Evolutionary conservation across 2,113 vertebrate species (phyloP), one percentile per base, ranked within the genome.

Genomic region (Ameiurus melas): DNA sequence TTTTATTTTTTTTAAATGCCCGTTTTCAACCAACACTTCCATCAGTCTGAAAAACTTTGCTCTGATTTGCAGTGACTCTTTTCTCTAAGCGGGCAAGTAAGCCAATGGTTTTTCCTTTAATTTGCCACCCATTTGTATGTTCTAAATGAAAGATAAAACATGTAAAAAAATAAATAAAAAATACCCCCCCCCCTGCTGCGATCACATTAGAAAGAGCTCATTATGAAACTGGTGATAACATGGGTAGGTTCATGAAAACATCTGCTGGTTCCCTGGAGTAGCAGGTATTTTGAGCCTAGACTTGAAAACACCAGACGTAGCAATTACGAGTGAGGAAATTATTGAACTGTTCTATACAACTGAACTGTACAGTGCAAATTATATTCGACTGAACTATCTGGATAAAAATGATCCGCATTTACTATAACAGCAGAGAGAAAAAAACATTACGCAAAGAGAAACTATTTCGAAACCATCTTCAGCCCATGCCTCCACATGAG

Each of bases 361-460:
- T 14, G 43, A 78, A 22, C n/a, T 73, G 39, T 47, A 78, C 1
- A 39, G 55, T 22, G 16, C 4, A 25, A 58, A n/a, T 62, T 77
- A 47, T 39, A 86, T 53, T 86, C n/a, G 36, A 39, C 30, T 20
- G 6, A n/a, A 66, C 33, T 82, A 55, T 53, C 47, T 58, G 43
- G 25, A 83, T 83, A 10, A 20, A 89, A 90, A 87, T 79, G 84
- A 79, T 84, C 55, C 51, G 5, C 17, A 30, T 71, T 71, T 17
- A 73, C 33, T 7, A n/a, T 4, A 5, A 36, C 36, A 70, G 22
- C 19, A 16, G 19, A 85, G 36, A 16, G 27, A 82, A 51, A 66
- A 73, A 71, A 58, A 70, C 10, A 47, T 70, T 66, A 16, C 33
- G 55, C 62, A 86, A 51, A 78, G 27, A 77, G 55, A 77, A 12